A percentile compares a stretch with the other conserved stretches of the same genome.
These are phyloP conservation scores for Drosophila asahinai DNA, from an alignment of 1,140 invertebrate species.

Conservation along the genomic window DNA sequence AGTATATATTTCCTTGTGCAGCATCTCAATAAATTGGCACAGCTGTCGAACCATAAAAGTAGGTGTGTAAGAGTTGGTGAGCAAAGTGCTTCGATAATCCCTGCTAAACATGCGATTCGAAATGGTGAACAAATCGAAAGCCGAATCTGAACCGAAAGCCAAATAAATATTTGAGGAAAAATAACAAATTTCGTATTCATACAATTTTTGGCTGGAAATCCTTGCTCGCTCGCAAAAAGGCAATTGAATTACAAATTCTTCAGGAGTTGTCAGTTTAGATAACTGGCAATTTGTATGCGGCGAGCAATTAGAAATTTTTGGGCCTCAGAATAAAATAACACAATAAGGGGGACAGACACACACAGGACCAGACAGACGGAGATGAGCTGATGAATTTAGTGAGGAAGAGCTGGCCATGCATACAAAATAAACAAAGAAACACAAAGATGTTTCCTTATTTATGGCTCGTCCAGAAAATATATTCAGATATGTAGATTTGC, in stretches of 20 bases:
- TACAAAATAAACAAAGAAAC: slow-evolving; percentile 66
- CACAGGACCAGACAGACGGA: slow-evolving; percentile 15
- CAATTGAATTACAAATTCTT: slow-evolving; percentile 53
- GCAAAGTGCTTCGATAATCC: slow-evolving; percentile 57
- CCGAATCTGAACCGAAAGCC: slow-evolving; percentile 7
- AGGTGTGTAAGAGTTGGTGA: slow-evolving; percentile 19
- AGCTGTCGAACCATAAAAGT: slow-evolving; percentile 18
- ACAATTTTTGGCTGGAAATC: slow-evolving; percentile 6
- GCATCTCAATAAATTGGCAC: slow-evolving; percentile 3
- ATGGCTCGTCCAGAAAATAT: slow-evolving; percentile 52
- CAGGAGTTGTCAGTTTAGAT: slow-evolving; percentile 56
- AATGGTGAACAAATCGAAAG: slow-evolving; percentile 27
- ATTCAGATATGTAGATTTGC: slow-evolving; percentile 63
- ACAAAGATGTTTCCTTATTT: slow-evolving; percentile 64
- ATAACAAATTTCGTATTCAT: slow-evolving; percentile 34
- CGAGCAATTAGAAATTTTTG: slow-evolving; percentile 59
- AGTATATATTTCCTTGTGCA: background rate
- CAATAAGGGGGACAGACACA: slow-evolving; percentile 17
- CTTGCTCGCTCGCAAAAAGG: background rate
- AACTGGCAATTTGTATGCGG: slow-evolving; percentile 61
- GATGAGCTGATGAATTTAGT: slow-evolving; percentile 56
- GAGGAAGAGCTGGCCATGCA: slow-evolving; percentile 51
- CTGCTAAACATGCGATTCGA: slow-evolving; percentile 55
- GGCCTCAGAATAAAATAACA: slow-evolving; percentile 34
- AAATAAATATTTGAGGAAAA: slow-evolving; percentile 28